These are phyloP conservation scores for Argyrosomus japonicus DNA, from an alignment of 2,113 vertebrate species.

Conservation along the genomic window DNA sequence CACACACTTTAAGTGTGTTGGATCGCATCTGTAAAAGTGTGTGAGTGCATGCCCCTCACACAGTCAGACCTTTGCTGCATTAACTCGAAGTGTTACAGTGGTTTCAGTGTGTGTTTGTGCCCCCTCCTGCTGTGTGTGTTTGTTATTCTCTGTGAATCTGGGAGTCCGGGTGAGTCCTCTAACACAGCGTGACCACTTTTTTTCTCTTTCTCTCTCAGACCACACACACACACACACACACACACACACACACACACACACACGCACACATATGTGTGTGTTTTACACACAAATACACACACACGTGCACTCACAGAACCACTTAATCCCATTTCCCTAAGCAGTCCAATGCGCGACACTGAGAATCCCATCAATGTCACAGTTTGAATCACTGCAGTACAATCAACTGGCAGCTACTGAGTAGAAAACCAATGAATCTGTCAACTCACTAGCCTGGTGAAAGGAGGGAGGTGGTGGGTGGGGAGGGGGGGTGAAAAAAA, in stretches of 20 bases:
- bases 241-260: slow-evolving; percentile 58
- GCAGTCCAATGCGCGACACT: slow-evolving; percentile 65
- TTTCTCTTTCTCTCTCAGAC: slow-evolving; percentile 40
- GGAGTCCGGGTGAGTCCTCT: slow-evolving; percentile 43
- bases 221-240: slow-evolving; percentile 64
- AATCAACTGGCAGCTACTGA: slow-evolving; percentile 74
- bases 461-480: not conserved
- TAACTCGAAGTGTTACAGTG: slow-evolving; percentile 7
- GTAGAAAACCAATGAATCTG: slow-evolving; percentile 74
- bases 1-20: not conserved
- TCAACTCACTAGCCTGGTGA: slow-evolving; percentile 50
- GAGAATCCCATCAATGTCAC: slow-evolving; percentile 77
- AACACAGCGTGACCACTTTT: slow-evolving; percentile 27
- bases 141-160: slow-evolving; percentile 41
- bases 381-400: slow-evolving; percentile 75
- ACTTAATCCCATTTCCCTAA: slow-evolving; percentile 77
- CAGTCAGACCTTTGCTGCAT: not conserved
- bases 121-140: slow-evolving; percentile 41
- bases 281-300: slow-evolving; percentile 49
- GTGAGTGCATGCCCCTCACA: slow-evolving; percentile 23
- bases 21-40: slow-evolving; percentile 13
- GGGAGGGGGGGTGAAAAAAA: not conserved
- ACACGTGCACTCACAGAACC: slow-evolving; percentile 41
- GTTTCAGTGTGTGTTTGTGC: slow-evolving; percentile 7
- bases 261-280: too few relatives aligned